These are phyloP conservation scores for Cherax quadricarinatus DNA, from an alignment of 1,140 invertebrate species.

Conservation along the genomic window DNA sequence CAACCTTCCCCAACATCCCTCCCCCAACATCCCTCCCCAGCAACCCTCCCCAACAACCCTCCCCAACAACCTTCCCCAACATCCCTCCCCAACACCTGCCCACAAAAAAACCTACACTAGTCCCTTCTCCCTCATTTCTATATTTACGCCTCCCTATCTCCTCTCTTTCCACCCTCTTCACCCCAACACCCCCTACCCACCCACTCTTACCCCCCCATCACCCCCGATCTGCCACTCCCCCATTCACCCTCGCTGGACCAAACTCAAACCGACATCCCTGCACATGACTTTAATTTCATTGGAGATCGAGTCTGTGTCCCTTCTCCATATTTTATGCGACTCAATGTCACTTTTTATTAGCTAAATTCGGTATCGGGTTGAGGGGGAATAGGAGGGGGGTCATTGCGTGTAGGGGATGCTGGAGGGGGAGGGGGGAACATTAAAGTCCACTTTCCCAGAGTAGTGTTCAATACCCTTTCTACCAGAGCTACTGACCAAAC, in stretches of 20 bases:
- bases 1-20: background rate
- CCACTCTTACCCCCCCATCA: background rate
- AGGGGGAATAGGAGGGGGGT: no score
- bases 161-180: background rate
- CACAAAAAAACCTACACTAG: background rate
- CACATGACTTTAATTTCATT: constrained; percentile 68
- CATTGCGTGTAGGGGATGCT: no score
- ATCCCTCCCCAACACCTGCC: background rate
- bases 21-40: background rate
- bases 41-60: background rate
- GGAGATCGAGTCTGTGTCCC: constrained; percentile 59
- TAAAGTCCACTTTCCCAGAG: constrained; percentile 18
- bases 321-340: constrained; percentile 64
- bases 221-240: background rate
- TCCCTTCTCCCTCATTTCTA: background rate
- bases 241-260: constrained; percentile 16
- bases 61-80: background rate
- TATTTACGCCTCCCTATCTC: background rate
- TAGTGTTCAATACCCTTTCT: constrained; percentile 17
- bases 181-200: background rate
- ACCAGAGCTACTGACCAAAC: constrained; percentile 12
- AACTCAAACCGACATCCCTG: constrained; percentile 57
- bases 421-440: constrained; percentile 18
- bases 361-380: constrained; percentile 27
- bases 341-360: constrained; percentile 65